These are phyloP conservation scores for Ditylenchus weischeri DNA, from an alignment of 2,888 invertebrate species.

Conservation along the genomic window DNA sequence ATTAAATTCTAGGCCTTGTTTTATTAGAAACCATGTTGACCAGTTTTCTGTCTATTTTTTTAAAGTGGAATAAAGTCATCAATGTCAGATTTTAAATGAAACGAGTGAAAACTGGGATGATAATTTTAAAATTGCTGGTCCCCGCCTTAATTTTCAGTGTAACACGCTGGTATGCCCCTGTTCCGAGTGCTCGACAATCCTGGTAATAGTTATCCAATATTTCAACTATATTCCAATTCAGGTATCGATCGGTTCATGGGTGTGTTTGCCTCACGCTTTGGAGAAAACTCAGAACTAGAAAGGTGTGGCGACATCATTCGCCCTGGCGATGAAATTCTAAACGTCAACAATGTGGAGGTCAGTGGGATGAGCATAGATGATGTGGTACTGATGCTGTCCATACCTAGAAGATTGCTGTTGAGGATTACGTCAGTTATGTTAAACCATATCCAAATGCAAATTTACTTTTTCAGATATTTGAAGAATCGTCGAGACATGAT, in stretches of 20 bases:
- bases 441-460: not conserved
- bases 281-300: slow-evolving; percentile 67
- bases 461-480: slow-evolving; percentile 30
- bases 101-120: no score
- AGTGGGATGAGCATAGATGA: slow-evolving; percentile 96
- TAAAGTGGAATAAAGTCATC: no score
- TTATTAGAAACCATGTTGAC: no score
- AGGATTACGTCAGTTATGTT: slow-evolving; percentile 67
- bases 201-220: no score
- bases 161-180: no score
- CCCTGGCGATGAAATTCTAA: slow-evolving; percentile 96
- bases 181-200: no score
- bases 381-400: slow-evolving; percentile 98
- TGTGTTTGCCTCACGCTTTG: slow-evolving; percentile 93
- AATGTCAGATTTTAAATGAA: no score
- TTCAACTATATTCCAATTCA: slow-evolving; percentile 15
- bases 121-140: no score
- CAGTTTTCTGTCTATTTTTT: no score
- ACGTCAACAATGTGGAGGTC: slow-evolving; percentile 95
- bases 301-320: slow-evolving; percentile 87
- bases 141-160: no score
- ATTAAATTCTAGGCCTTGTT: no score
- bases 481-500: slow-evolving; percentile 35
- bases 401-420: slow-evolving; percentile 87
- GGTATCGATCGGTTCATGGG: slow-evolving; percentile 87